phyloP scores from a whole-genome alignment of 2,888 invertebrate species.

The Tetropium fuscum region DNA sequence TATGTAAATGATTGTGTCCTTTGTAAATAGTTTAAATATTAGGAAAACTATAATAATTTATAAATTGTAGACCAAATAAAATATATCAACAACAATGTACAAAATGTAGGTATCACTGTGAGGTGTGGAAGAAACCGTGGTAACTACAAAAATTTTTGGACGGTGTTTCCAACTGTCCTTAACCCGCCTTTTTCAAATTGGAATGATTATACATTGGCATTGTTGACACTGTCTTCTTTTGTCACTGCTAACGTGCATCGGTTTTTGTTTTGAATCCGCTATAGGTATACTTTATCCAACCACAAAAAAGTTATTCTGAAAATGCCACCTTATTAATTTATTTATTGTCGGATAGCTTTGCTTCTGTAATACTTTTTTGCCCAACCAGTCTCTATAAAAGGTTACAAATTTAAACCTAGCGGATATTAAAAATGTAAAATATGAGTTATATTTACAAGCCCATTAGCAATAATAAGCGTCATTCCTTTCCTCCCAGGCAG shows the following conservation, averaged over 20 bases:
- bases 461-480: slow-evolving; percentile 54
- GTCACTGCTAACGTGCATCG: too few species aligned
- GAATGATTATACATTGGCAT: background rate
- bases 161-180: too few species aligned
- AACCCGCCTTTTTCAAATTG: background rate
- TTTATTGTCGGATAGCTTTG: background rate
- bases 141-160: too few species aligned
- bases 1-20: too few species aligned
- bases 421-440: slow-evolving; percentile 53
- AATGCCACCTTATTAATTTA: slow-evolving; percentile 2
- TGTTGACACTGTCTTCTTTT: background rate
- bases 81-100: too few species aligned
- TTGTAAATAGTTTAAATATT: too few species aligned
- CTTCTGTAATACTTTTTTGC: slow-evolving; percentile 8
- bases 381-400: slow-evolving; percentile 46
- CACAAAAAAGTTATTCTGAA: slow-evolving; percentile 1
- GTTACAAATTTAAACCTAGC: slow-evolving; percentile 44
- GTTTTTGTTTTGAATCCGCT: too few species aligned
- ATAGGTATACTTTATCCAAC: too few species aligned
- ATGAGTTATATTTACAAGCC: slow-evolving; percentile 53
- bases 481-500: slow-evolving; percentile 53
- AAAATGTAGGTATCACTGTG: too few species aligned
- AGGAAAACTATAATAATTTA: too few species aligned
- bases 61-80: too few species aligned
- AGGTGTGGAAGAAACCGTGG: too few species aligned